Conservation (phyloP, 2,888 invertebrate genomes). For the Brachypterus glaber region DNA sequence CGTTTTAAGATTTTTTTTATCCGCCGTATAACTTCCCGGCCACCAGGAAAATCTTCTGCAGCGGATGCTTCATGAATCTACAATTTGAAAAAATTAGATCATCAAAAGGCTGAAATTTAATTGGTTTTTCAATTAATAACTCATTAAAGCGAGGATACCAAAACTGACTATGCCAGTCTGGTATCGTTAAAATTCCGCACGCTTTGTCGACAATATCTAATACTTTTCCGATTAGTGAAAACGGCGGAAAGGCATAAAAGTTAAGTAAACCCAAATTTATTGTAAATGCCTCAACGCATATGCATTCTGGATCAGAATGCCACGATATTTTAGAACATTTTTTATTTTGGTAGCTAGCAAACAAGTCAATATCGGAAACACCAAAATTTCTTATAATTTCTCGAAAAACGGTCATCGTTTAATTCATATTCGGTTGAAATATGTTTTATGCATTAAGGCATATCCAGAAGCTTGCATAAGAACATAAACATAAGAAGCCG, state of each 20-base stretch:
- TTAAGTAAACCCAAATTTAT: neutral
- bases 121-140: slow-evolving; percentile 1
- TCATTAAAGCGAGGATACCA: slow-evolving; percentile 24
- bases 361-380: neutral
- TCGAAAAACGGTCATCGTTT: neutral
- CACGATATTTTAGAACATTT: neutral
- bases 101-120: slow-evolving; percentile 8
- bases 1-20: no score
- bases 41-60: no score
- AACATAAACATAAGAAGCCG: no score
- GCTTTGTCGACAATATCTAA: slow-evolving; percentile 25
- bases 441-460: no score
- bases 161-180: slow-evolving; percentile 23
- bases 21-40: no score
- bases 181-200: slow-evolving; percentile 24
- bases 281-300: neutral
- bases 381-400: slow-evolving; percentile 1
- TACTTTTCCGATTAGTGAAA: neutral
- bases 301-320: neutral
- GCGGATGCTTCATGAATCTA: slow-evolving; percentile 10
- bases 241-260: neutral
- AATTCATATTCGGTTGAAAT: slow-evolving; percentile 5
- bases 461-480: no score
- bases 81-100: slow-evolving; percentile 11
- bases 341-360: neutral